Evolutionary conservation across 2,797 vertebrate species (phyloP).

Genomic region (Pogonophryne albipinna): DNA sequence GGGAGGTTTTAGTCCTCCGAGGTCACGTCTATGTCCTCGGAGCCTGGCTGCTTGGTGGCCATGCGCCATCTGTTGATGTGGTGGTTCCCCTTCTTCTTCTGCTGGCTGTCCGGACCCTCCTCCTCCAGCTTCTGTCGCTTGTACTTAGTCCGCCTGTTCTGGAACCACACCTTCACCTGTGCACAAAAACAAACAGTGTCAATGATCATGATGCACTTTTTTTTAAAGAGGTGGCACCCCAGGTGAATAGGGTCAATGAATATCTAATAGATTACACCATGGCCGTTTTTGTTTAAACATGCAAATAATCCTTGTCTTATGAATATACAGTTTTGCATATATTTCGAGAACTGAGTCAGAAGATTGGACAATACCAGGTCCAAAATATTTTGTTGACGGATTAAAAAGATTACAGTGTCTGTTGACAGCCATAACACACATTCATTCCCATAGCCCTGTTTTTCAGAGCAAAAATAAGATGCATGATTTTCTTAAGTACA

Average conservation of each 20-base stretch:
- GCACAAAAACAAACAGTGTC: not conserved
- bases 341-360: too few species aligned
- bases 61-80: conserved; percentile 99
- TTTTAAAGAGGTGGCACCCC: not conserved
- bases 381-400: too few species aligned
- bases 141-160: conserved; percentile 98
- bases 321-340: too few species aligned
- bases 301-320: too few species aligned
- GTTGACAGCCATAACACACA: too few species aligned
- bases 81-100: conserved; percentile 98
- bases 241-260: too few species aligned
- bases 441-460: too few species aligned
- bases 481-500: not conserved
- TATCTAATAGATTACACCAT: too few species aligned
- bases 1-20: conserved; percentile 90
- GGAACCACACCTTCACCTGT: conserved; percentile 99
- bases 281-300: too few species aligned
- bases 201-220: not conserved
- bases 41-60: conserved; percentile 95
- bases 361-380: too few species aligned
- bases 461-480: not conserved
- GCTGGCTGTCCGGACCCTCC: conserved; percentile 94
- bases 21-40: conserved; percentile 97
- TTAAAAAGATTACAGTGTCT: too few species aligned
- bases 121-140: conserved; percentile 99